A percentile compares a stretch with the other conserved stretches of the same genome.
phyloP scores from a whole-genome alignment of 2,113 vertebrate genomes.

The Scytalopus superciliaris region DNA sequence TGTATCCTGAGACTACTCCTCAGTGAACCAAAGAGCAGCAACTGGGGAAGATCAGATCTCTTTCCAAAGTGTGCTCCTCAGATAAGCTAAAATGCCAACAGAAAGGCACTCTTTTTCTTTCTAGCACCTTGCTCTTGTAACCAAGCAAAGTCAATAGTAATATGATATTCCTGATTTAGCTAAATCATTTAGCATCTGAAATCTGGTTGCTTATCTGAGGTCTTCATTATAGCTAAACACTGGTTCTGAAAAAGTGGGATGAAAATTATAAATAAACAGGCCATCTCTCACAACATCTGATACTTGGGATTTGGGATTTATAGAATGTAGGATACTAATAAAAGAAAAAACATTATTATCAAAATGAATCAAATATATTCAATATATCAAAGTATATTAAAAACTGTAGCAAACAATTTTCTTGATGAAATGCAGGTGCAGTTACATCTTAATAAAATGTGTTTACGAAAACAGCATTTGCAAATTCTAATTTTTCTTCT shows the following conservation, averaged over 20 bases:
- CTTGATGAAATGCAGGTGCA: constrained; percentile 56
- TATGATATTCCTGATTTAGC: neutral
- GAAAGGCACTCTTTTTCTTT: neutral
- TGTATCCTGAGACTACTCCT: neutral
- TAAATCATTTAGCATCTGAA: neutral
- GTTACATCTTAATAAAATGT: constrained; percentile 18
- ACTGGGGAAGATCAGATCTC: neutral
- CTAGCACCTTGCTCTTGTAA: neutral
- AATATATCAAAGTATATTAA: constrained; percentile 46
- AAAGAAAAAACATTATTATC: constrained; percentile 22
- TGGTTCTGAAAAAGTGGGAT: neutral
- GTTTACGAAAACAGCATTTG: constrained; percentile 26
- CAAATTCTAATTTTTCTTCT: constrained; percentile 43
- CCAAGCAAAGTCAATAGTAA: neutral
- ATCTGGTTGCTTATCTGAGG: neutral
- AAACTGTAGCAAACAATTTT: constrained; percentile 32
- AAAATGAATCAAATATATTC: constrained; percentile 31
- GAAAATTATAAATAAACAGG: neutral
- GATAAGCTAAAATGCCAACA: neutral
- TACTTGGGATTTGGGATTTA: neutral
- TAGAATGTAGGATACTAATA: neutral
- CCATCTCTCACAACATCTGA: neutral
- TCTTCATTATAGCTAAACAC: neutral
- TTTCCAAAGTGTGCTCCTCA: neutral
- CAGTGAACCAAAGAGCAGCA: neutral